phyloP scores from a whole-genome alignment of 2,797 vertebrate genomes.

The Diglossa cyanea region DNA sequence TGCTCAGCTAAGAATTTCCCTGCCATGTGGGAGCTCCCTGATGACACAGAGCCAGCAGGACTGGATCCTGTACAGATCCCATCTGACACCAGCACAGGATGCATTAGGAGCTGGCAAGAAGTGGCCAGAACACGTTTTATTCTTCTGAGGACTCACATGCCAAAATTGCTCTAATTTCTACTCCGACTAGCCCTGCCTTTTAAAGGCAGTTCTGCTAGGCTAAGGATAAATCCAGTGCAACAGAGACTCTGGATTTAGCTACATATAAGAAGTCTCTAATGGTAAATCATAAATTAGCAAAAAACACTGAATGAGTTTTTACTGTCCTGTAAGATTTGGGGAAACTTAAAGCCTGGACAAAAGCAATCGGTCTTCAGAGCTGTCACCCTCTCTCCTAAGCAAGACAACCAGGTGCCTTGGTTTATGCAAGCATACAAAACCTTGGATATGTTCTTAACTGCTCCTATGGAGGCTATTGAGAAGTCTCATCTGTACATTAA shows the following conservation, averaged over 20 bases:
- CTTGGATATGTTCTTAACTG: neutral
- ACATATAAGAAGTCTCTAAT: neutral
- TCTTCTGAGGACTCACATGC: neutral
- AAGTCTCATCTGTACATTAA: conserved; percentile 33
- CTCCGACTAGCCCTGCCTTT: neutral
- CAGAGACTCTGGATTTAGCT: neutral
- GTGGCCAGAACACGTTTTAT: conserved; percentile 6
- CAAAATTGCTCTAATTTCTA: conserved; percentile 36
- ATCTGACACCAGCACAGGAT: conserved; percentile 16
- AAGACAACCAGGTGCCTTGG: neutral
- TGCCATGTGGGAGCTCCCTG: conserved; percentile 2
- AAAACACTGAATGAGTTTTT: neutral
- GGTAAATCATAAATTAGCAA: conserved; percentile 1
- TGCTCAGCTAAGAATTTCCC: conserved; percentile 10
- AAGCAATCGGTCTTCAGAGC: neutral
- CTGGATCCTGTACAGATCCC: conserved; percentile 19
- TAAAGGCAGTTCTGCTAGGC: neutral
- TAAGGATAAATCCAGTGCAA: conserved; percentile 27
- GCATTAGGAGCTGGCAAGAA: conserved; percentile 36
- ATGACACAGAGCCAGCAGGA: neutral
- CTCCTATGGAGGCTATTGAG: neutral
- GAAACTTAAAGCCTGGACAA: neutral
- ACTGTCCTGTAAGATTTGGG: neutral
- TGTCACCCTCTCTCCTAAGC: neutral
- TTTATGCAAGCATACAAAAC: neutral